Percentiles rank a stretch among this genome's conserved stretches.
phyloP scores from a whole-genome alignment of 2,113 vertebrate species.

The Passer domesticus region DNA sequence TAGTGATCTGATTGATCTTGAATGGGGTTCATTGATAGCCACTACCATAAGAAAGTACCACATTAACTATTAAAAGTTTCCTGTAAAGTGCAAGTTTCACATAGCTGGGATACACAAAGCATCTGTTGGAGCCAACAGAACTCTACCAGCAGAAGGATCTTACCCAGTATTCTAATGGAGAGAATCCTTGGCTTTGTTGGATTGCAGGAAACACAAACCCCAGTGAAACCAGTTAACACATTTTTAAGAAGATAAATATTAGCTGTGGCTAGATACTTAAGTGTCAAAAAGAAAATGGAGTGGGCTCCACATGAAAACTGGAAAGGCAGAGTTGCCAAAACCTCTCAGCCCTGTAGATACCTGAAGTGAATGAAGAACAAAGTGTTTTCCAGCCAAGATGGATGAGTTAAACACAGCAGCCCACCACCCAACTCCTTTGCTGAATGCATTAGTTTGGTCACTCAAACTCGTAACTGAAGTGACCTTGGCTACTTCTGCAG shows the following conservation, averaged over 20 bases:
- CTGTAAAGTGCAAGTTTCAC: not conserved
- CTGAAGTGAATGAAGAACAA: not conserved
- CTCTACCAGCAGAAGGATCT: not conserved
- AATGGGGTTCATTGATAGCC: not conserved
- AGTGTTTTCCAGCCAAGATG: not conserved
- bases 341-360: not conserved
- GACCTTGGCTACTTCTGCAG: not conserved
- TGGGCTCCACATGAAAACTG: not conserved
- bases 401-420: rapidly evolving
- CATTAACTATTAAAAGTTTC: not conserved
- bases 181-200: not conserved
- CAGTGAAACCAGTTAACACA: not conserved
- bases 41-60: not conserved
- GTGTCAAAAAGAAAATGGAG: not conserved
- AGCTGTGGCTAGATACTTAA: not conserved
- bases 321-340: not conserved
- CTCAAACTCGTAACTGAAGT: not conserved
- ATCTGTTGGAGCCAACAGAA: not conserved
- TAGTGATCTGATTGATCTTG: not conserved
- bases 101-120: not conserved
- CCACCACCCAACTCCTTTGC: not conserved
- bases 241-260: not conserved
- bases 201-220: not conserved
- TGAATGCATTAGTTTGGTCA: not conserved
- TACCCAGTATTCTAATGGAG: rapidly evolving